Conservation (phyloP, 2,888 invertebrate species). For the Strigamia transsilvanica region DNA sequence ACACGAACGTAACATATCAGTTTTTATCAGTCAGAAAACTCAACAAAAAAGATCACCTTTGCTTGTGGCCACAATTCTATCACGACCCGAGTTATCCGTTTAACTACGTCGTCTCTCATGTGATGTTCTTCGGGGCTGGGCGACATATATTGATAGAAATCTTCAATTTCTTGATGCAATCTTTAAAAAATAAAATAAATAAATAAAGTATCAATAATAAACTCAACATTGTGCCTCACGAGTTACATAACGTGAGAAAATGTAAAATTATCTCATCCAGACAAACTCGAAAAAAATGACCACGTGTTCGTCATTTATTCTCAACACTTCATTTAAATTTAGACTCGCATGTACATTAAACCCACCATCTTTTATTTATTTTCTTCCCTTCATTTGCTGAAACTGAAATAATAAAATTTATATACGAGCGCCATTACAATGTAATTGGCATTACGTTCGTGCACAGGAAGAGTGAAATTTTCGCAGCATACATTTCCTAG, state of each 20-base stretch:
- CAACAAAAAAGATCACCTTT: conserved; percentile 61
- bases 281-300: conserved; percentile 10
- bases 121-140: conserved; percentile 91
- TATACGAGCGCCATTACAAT: background rate
- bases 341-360: background rate
- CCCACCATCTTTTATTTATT: background rate
- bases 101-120: conserved; percentile 87
- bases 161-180: conserved; percentile 95
- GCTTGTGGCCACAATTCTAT: conserved; percentile 91
- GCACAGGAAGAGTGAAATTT: background rate
- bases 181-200: conserved; percentile 66
- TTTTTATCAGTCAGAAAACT: background rate
- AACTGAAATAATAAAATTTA: no score
- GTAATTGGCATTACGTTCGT: background rate
- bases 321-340: background rate
- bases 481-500: background rate
- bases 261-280: conserved; percentile 32
- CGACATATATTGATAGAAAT: conserved; percentile 94
- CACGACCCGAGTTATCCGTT: conserved; percentile 87
- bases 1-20: background rate
- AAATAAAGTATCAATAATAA: background rate
- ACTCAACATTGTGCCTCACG: background rate
- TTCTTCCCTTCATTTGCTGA: background rate
- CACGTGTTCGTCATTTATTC: background rate
- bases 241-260: conserved; percentile 26